Base-by-base conservation (phyloP, 2,888 invertebrate species). In the Drosophila monieri region DNA sequence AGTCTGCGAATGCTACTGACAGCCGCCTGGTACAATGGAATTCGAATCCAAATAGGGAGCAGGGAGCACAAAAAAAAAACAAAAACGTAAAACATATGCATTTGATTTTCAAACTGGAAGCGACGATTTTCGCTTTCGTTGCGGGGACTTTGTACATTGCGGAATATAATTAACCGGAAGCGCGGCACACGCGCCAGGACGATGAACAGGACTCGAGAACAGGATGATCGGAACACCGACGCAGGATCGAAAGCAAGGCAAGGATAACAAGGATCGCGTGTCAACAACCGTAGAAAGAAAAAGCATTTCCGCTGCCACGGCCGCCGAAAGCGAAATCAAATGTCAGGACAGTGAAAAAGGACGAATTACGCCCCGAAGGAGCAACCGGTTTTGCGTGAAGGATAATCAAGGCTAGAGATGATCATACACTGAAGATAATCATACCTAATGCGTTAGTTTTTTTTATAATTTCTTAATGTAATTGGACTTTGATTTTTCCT, bases 91-190 rank as follows among this genome's bases (percentile, higher is more conserved):
- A 81, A 57, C 89, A 88, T 88, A 86, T 86, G 86, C 88, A 77
- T 78, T 85, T 76, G 70, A 80, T 85, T 84, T 46, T 69, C 54
- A 60, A 78, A 85, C 70, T 66, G 74, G 76, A 80, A 79, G 78
- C 78, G 73, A 70, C 66, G 69, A 76, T 87, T 90, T 88, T 90
- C 89, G 89, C 89, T 89, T 89, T 89, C 89, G 80, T 87, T 88
- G 76, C 65, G 39, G 67, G 37, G 66, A 52, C 41, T 77, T 86
- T 78, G 79, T 78, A 75, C 83, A 81, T 73, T 76, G 77, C 67
- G 84, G 78, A 85, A 79, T 78, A 90, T 90, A 91, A 91, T 90
- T 90, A 91, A 91, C 90, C 89, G 92, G 91, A 91, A 91, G 87
- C 91, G 76, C 66, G 88, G 86, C 88, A 90, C 92, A 91, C 91